Conservation (phyloP, 2,113 vertebrate genomes). For the Tapirus terrestris region DNA sequence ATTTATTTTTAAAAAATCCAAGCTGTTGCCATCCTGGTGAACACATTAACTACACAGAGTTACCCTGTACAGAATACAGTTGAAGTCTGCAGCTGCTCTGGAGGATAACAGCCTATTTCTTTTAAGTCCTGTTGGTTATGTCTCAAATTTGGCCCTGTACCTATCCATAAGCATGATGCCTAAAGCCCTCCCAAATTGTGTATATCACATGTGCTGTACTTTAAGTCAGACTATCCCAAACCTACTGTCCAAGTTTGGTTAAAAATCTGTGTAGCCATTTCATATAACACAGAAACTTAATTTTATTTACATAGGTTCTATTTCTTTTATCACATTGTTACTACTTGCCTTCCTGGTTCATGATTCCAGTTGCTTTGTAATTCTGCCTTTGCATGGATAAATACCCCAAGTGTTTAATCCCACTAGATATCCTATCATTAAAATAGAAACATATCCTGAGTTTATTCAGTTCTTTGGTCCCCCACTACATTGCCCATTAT, state of each 20-base stretch:
- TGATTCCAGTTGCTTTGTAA: neutral
- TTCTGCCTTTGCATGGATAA: neutral
- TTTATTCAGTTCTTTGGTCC: neutral
- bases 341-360: neutral
- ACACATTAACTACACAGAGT: neutral
- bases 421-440: neutral
- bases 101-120: neutral
- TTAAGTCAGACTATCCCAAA: neutral
- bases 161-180: neutral
- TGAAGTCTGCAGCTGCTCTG: neutral
- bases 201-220: neutral
- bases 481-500: neutral
- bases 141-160: too few relatives aligned
- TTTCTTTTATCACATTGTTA: neutral
- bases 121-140: neutral
- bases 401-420: neutral
- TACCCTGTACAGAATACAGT: neutral
- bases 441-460: neutral
- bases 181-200: neutral
- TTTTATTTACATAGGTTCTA: neutral
- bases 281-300: neutral
- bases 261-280: neutral
- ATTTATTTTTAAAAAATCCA: neutral
- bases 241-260: neutral
- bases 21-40: neutral